Evolutionary conservation across 1,140 invertebrate genomes (phyloP), one percentile per base, ranked within the genome.

Genomic region (Neodiprion fabricii): DNA sequence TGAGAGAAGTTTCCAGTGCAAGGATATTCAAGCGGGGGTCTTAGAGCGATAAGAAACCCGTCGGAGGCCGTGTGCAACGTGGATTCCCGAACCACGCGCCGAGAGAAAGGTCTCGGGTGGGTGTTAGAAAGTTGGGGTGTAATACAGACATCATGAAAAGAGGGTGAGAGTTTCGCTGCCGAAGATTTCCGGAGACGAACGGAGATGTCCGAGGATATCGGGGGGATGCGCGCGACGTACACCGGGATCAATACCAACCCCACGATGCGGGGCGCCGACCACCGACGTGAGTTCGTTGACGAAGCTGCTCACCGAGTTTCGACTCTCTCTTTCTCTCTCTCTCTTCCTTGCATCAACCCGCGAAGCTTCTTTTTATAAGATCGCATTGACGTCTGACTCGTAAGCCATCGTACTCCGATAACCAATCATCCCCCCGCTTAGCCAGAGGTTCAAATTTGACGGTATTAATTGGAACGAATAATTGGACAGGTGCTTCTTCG

Each of bases 171-270:
- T 61, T 61, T 85, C 81, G 83, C 83, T 67, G 77, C 84, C 85
- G 85, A 85, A 86, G 84, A 85, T 84, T 79, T 83, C 81, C 84
- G 84, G 83, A 85, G 81, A 85, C 85, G 77, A 77, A 82, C 84
- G 85, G 85, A 21, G 79, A 83, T 9, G 11, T 17, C 11, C 53
- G 53, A 61, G 11, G 53, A 9, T 12, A 40, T 40, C 28, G 81
- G 77, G 79, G 80, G 82, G 79, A 79, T 80, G 81, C 82, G 84
- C 83, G 84, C 84, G 84, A 82, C 82, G 83, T 82, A 81, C 83
- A 80, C 79, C 78, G 74, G 81, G 84, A 85, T 85, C 84, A 85
- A 85, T 85, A 85, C 84, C 71, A 61, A 12, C 53, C 53, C 53
- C 53, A 17, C 53, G 53, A 12, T 61, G 53, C 53, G 11, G 28